Evolutionary conservation across 2,113 vertebrate species (phyloP), one percentile per base, ranked within the genome.

Genomic region (Alethe castanea): DNA sequence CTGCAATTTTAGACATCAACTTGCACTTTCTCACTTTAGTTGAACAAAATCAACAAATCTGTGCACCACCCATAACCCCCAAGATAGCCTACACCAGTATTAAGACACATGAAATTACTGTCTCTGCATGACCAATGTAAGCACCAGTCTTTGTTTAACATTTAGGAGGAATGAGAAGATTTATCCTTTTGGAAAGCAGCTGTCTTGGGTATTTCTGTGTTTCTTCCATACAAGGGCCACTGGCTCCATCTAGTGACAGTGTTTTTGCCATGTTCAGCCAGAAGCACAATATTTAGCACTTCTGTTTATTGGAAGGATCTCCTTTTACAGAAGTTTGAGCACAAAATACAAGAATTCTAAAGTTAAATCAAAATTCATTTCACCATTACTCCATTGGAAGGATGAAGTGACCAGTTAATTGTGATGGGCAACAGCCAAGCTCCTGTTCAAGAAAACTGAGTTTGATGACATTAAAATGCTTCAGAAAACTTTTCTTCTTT

Each of bases 221-320:
- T 59, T 42, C 60, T 36, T 69, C 36, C 50, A 6, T 33, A 44
- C 36, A 6, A 47, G 78, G 70, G 12, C 20, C 44, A 18, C 26
- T 56, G 48, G 67, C 93, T 88, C 97, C 96, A 94, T 80, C 95
- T 97, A 87, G 61, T 79, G 96, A 80, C 62, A 73, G 8, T 5
- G 10, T 7, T 67, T 44, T 38, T 18, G 33, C 31, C 11, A 16
- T 9, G 26, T 14, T 50, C 62, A 54, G 24, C 6, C 29, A 57
- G 50, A 53, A 76, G 14, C 36, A 18, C 26, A 86, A 17, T 25
- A 64, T 52, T 81, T 25, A 40, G 38, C 29, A 44, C 22, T 79
- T 66, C 0, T 20, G 1, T 64, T 62, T 47, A 65, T 52, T 26
- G 23, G 47, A 67, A 71, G 16, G 11, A 48, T 24, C 11, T 42